Base-by-base conservation (phyloP, 2,113 vertebrate species). In the Cynocephalus volans region DNA sequence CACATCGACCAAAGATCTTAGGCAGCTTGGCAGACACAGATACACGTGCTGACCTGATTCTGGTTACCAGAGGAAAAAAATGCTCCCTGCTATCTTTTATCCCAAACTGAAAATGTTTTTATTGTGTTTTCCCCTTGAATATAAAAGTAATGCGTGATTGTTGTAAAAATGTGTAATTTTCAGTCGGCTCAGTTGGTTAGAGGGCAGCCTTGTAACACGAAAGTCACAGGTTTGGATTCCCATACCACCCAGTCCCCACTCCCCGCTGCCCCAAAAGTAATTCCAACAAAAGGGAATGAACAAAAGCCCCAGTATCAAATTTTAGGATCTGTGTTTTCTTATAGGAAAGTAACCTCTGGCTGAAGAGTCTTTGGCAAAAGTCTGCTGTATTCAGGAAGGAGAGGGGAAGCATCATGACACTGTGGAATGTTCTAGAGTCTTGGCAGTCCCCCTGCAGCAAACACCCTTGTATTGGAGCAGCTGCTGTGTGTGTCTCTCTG, bases 341-440 rank as follows among this genome's bases (percentile, higher is more conserved):
- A 67, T 2, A 94, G 31, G 56, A 96, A 95, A 76, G 69, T 31
- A 82, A 48, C 36, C 12, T 90, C 24, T 76, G 28, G 84, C 45
- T 92, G 23, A 95, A 88, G 75, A 70, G 60, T 86, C 58, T 75
- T 82, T 18, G 26, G 84, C 45, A 94, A 94, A 41, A 79, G 31
- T 48, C 56, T 45, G 58, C 26, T 85, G 13, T 77, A 56, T 48
- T 80, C 52, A 45, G 67, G 69, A 93, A 89, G 73, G 33, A 84
- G 18, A 7, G 23, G 26, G 45, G 26, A 84, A 54, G n/a, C 21
- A 62, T 12, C 14, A 6, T 54, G 67, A 87, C 18, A 58, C 0
- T 28, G 13, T 28, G 21, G 93, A 94, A 89, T 77, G 72, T 88
- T 93, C 83, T 81, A 81, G 86, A 96, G 95, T 41, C 83, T 93